Evolutionary conservation across 2,888 invertebrate genomes (phyloP), one percentile per base, ranked within the genome.

Genomic region (Phortica okadai): DNA sequence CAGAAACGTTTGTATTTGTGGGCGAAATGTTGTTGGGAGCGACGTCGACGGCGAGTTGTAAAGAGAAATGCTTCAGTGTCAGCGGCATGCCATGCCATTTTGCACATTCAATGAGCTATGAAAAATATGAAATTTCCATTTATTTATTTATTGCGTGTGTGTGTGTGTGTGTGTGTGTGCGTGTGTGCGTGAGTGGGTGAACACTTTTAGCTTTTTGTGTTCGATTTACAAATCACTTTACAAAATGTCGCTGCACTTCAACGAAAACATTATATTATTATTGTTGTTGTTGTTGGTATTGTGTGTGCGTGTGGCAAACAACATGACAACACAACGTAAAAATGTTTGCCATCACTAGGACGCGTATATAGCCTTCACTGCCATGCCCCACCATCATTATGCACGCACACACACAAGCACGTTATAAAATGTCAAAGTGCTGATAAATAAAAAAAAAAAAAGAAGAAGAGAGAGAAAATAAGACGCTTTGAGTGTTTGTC

Each of bases 81-180:
- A 25, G 50, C 16, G 50, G 66, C 8, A 82, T 85, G 79, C 81
- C 82, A 80, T 67, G 66, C 80, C 83, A 87, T 87, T 88, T 86
- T 82, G 77, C 79, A 74, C 74, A 81, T 69, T 81, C 88, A 88
- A 86, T 88, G 87, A 88, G 82, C 82, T 82, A 83, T 87, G 81
- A 83, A 85, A 87, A 83, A 72, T 62, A 59, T 59, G 75, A 78
- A 77, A 77, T 73, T 78, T 67, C 76, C 78, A 74, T 78, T 74
- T 79, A 81, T 78, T 81, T 78, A 73, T 59, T 21, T 21, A 21
- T 21, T 33, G 21, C 56, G 14, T 56, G 56, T 54, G 58, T 14
- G 73, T 14, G 21, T 21, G 54, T 7, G 73, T 50, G 21, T 56
- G 21, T 10, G 11, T n/a, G 41, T 58, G 11, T 44, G 1, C 2